Evolutionary conservation across 2,113 vertebrate genomes (phyloP).

Genomic region (Pontoporia blainvillei): DNA sequence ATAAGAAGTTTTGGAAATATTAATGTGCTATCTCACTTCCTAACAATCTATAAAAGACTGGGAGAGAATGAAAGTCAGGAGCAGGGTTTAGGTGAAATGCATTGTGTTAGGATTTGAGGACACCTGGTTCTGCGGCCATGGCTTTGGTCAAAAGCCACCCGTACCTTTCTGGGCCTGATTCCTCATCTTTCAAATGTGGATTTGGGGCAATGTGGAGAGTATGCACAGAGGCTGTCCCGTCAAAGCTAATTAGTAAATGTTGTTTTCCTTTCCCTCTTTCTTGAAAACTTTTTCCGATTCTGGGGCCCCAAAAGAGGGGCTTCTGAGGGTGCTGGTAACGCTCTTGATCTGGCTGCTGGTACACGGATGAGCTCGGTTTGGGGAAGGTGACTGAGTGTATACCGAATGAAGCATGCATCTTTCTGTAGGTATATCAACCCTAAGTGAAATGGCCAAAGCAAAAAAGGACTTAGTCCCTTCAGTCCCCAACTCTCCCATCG

Average conservation of each 20-base stretch:
- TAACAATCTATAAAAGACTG: background rate
- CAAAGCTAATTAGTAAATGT: background rate
- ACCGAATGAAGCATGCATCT: fast-evolving
- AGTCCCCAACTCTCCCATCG: background rate
- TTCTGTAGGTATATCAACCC: background rate
- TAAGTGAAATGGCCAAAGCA: background rate
- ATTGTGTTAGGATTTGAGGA: fast-evolving
- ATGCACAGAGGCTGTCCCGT: background rate
- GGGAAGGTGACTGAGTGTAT: background rate
- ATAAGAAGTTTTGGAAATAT: constrained; percentile 36
- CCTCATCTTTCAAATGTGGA: background rate
- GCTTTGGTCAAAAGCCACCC: background rate
- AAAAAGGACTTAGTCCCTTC: background rate
- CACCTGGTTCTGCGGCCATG: background rate
- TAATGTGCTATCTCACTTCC: background rate
- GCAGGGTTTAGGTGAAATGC: background rate
- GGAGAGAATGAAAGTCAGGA: background rate
- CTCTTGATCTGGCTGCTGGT: background rate
- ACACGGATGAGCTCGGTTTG: too few relatives aligned
- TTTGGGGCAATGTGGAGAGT: background rate
- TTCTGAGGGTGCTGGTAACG: background rate
- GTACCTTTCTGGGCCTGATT: background rate
- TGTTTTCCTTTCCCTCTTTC: background rate
- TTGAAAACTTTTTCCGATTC: background rate
- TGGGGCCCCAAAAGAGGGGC: background rate